phyloP scores from a whole-genome alignment of 2,113 vertebrate genomes.

The Recurvirostra avosetta region DNA sequence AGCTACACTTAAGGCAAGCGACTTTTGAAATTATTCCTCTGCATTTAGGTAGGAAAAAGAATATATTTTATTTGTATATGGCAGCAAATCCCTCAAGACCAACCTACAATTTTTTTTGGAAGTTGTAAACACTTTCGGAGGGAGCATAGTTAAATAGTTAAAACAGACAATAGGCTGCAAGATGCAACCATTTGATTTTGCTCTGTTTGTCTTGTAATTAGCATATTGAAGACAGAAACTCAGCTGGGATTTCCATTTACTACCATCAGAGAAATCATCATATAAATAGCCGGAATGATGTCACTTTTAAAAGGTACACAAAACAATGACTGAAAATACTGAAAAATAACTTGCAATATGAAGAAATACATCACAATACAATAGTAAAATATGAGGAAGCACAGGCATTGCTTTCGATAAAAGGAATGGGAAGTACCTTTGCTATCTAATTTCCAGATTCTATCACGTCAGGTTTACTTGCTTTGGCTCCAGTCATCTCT shows the following conservation, averaged over 20 bases:
- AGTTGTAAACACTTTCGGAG: neutral
- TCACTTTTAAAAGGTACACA: neutral
- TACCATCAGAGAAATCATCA: neutral
- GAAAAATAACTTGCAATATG: neutral
- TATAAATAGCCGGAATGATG: neutral
- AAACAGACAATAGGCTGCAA: neutral
- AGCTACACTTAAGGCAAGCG: neutral
- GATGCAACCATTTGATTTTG: neutral
- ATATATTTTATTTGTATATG: neutral
- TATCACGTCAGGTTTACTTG: neutral
- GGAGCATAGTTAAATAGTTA: neutral
- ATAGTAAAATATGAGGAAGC: neutral
- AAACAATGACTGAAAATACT: neutral
- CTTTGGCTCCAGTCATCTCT: neutral
- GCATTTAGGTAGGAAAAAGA: neutral
- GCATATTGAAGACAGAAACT: neutral
- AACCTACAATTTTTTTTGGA: neutral
- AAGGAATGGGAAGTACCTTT: neutral
- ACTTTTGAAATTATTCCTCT: neutral
- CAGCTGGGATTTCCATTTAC: neutral
- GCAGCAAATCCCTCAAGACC: neutral
- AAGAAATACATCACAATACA: neutral
- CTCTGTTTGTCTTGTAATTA: neutral
- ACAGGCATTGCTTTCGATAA: neutral
- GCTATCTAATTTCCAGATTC: neutral